phyloP scores from a whole-genome alignment of 2,888 invertebrate genomes.

The Lithophane leautieri region DNA sequence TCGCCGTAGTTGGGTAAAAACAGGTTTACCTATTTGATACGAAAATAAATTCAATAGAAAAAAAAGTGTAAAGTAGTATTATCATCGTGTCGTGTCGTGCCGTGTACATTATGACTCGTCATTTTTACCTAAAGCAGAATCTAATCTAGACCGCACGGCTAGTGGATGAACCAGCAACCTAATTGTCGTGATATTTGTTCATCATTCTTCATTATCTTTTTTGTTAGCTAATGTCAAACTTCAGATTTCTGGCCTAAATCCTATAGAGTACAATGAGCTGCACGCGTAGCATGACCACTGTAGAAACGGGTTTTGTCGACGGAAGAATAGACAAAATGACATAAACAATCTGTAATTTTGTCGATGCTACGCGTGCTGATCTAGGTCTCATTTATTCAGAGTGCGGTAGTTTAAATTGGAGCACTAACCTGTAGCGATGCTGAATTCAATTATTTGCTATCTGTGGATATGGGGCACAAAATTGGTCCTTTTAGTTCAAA shows the following conservation, averaged over 20 bases:
- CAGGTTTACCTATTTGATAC: too few species aligned
- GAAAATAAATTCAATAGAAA: constrained; percentile 5
- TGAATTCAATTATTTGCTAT: background rate
- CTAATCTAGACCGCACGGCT: constrained; percentile 26
- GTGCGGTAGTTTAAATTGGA: background rate
- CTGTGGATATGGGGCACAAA: background rate
- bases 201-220: constrained; percentile 44
- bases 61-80: constrained; percentile 10
- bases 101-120: constrained; percentile 25
- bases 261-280: background rate
- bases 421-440: background rate
- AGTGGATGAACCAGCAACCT: constrained; percentile 39
- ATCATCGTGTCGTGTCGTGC: background rate
- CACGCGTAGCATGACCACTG: too few species aligned
- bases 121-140: constrained; percentile 15
- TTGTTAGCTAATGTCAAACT: constrained; percentile 39
- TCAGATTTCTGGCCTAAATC: constrained; percentile 24
- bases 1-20: too few species aligned
- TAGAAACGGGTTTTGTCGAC: too few species aligned
- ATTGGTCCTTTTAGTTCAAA: background rate
- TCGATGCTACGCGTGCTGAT: too few species aligned
- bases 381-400: background rate
- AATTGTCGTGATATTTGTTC: constrained; percentile 33
- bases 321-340: too few species aligned
- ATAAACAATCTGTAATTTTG: too few species aligned